Evolutionary conservation across 2,797 vertebrate species (phyloP), one percentile per base, ranked within the genome.

Genomic region (Otolemur crassicaudatus): DNA sequence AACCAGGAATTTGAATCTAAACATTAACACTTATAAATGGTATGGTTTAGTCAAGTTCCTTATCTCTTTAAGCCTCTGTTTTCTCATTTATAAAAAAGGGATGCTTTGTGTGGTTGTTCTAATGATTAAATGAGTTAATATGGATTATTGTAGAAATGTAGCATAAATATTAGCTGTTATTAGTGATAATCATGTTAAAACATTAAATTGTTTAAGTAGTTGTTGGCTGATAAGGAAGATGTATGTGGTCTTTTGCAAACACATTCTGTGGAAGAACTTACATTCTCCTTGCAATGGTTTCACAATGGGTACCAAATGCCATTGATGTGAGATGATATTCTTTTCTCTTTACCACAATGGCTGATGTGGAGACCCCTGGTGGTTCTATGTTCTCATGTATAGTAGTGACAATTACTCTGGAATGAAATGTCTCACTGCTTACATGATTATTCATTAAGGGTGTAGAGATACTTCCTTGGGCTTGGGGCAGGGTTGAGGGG

Each of bases 81-180:
- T 90, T 69, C 40, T 92, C 23, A 19, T 80, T n/a, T 83, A 25
- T 90, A 40, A 82, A 90, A 95, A 80, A 60, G 13, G 49, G 11
- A 40, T 40, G 5, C 6, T 80, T 75, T 16, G 23, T 70, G 58
- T 79, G 75, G 37, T 91, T 80, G 16, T 43, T 75, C 7, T 58
- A 94, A 91, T 65, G 81, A 92, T 60, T 87, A 91, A 95, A 31
- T 73, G 87, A 95, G n/a, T 60, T 86, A 49, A 79, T 92, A 73
- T 72, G 22, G 49, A n/a, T 81, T 88, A 82, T 29, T 93, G 3
- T 87, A 13, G 65, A 92, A 34, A 79, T 90, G 29, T 34, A 69
- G 10, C 92, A 43, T 31, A 61, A 83, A 40, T 80, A 29, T 56
- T 90, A 93, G n/a, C 37, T 75, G 9, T 31, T 92, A 40, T 83